phyloP scores from a whole-genome alignment of 2,797 vertebrate genomes.

The Schizopygopsis malacanthus region DNA sequence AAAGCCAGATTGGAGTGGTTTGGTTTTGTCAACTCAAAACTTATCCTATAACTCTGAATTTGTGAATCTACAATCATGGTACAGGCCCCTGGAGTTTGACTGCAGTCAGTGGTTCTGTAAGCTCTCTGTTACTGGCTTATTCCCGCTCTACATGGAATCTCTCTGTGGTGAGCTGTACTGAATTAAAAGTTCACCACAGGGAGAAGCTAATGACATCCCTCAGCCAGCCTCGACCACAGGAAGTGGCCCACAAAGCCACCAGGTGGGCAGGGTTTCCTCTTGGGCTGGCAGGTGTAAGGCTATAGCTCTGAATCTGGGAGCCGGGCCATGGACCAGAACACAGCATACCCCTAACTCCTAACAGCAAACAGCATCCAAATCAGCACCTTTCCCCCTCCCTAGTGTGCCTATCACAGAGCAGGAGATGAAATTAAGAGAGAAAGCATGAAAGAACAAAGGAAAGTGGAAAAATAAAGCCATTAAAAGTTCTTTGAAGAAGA shows the following conservation, averaged over 20 bases:
- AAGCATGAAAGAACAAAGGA: background rate
- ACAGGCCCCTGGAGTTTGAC: background rate
- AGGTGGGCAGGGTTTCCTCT: constrained; percentile 50
- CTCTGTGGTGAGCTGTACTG: constrained; percentile 52
- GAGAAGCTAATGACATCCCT: constrained; percentile 62
- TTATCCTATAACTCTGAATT: too few relatives aligned
- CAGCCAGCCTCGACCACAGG: constrained; percentile 56
- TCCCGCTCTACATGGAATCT: constrained; percentile 1
- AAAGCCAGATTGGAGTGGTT: too few relatives aligned
- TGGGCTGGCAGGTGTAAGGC: constrained; percentile 62
- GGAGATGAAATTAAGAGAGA: constrained; percentile 1
- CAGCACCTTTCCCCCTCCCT: background rate
- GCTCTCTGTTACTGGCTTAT: background rate
- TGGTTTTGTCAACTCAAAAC: too few relatives aligned
- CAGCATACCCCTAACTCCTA: constrained; percentile 35
- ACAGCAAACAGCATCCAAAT: constrained; percentile 40
- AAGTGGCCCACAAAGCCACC: constrained; percentile 48
- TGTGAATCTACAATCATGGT: too few relatives aligned
- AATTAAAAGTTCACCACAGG: constrained; percentile 67
- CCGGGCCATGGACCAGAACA: constrained; percentile 53
- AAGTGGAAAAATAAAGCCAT: background rate
- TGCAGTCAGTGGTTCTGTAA: constrained; percentile 26
- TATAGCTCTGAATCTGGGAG: constrained; percentile 36
- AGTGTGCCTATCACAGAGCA: background rate
- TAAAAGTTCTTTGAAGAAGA: background rate